A percentile compares a stretch with the other conserved stretches of the same genome.
Conservation (phyloP, 2,113 vertebrate species). For the Corynorhinus townsendii region DNA sequence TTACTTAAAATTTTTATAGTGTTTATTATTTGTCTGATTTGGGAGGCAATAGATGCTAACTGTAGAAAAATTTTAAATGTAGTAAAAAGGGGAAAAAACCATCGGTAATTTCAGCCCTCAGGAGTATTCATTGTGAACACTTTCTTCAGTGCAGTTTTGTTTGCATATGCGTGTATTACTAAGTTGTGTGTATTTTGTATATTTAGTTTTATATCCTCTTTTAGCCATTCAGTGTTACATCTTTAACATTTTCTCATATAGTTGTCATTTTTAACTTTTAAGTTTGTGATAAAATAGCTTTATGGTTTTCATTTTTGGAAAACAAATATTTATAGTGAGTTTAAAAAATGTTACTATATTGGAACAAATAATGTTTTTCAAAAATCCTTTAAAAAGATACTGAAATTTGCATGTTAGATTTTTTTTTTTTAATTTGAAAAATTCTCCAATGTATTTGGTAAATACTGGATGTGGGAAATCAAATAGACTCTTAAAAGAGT, state of each 20-base stretch:
- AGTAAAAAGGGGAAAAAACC: not conserved
- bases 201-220: not conserved
- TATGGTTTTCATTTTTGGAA: constrained; percentile 45
- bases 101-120: not conserved
- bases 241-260: not conserved
- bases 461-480: not conserved
- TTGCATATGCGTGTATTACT: not conserved
- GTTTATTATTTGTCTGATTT: constrained; percentile 15
- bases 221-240: not conserved
- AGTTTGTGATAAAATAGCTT: constrained; percentile 14
- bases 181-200: not conserved
- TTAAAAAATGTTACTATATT: not conserved
- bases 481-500: not conserved
- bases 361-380: constrained; percentile 14
- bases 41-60: not conserved
- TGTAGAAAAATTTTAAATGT: not conserved
- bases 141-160: not conserved
- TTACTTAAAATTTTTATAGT: not conserved
- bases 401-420: not conserved
- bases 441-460: not conserved
- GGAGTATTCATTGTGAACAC: not conserved
- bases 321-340: not conserved
- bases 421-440: not conserved
- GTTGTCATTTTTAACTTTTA: not conserved
- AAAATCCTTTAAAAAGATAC: not conserved